Evolutionary conservation across 2,888 invertebrate genomes (phyloP), one percentile per base, ranked within the genome.

Genomic region (Lepidocyrtinus sp.): DNA sequence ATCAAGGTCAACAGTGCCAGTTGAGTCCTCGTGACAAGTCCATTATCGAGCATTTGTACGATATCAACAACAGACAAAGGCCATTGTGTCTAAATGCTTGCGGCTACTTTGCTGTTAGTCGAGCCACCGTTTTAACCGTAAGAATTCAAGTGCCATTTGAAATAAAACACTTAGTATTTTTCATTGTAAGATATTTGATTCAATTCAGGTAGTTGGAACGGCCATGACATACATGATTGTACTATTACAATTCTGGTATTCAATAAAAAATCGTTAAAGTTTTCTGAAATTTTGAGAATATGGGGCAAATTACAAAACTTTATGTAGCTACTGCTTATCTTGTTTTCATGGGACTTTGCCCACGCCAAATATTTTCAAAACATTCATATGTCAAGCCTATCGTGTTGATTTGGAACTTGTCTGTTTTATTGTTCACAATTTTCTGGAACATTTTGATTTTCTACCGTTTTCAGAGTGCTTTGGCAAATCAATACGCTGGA

Each of bases 101-200:
- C 50, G 69, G 69, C 24, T 69, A 61, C 19, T 46, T 63, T 24
- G n/a, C 50, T n/a, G 21, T 72, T 17, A 50, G 62, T 25, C 63
- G 63, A 7, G 19, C 63, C 24, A 64, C 72, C 15, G 64, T 72
- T 25, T 26, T 72, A 12, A 24, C 72, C 3, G 72, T 72, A 69
- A 69, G 12, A 36, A 36, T 12, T 36, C 12, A 36, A 36, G 7
- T 36, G 5, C 36, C 36, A 36, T 36, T 36, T n/a, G n/a, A n/a
- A 12, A 36, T 5, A 9, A 12, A 36, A 12, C 12, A 36, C 36
- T 9, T 9, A 9, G 36, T 9, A 5, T 36, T 36, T 36, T 36
- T 36, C 12, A 36, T 36, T 36, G 7, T 36, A 36, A 36, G 12
- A n/a, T n/a, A n/a, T n/a, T n/a, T 36, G 36, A 9, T 36, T 9